phyloP scores from a whole-genome alignment of 2,797 vertebrate genomes.

The Sternotherus odoratus region DNA sequence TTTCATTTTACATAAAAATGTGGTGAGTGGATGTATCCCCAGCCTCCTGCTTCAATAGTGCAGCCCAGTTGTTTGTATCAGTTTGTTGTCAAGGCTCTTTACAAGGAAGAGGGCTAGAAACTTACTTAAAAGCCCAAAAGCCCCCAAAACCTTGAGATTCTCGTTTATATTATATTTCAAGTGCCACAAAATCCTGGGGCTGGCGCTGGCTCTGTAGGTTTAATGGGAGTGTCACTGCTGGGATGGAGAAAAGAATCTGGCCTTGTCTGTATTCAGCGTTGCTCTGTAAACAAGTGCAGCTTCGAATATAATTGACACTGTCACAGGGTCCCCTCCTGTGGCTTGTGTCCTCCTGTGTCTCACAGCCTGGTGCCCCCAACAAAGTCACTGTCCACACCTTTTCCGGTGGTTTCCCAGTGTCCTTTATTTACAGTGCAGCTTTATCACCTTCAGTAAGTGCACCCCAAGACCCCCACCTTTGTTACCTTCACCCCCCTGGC shows the following conservation, averaged over 20 bases:
- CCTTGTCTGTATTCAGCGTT: neutral
- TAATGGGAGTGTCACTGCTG: conserved; percentile 4
- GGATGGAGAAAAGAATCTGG: conserved; percentile 24
- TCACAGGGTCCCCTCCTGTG: too few species aligned
- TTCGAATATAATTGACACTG: neutral
- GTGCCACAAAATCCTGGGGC: neutral
- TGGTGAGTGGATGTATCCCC: neutral
- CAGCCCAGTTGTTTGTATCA: neutral
- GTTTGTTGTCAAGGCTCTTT: neutral
- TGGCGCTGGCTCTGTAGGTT: neutral
- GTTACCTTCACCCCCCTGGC: too few species aligned
- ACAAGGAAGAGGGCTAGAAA: neutral
- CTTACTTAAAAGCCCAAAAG: neutral
- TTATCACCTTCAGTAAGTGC: too few species aligned
- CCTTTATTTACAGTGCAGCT: too few species aligned
- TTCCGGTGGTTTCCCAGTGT: too few species aligned
- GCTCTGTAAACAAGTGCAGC: conserved; percentile 21
- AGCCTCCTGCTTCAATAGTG: neutral
- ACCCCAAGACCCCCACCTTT: too few species aligned
- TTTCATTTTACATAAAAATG: neutral
- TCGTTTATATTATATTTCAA: rapidly evolving
- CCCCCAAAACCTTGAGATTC: neutral
- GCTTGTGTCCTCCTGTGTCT: too few species aligned
- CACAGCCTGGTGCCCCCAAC: too few species aligned
- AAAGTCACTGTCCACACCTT: too few species aligned